These are phyloP conservation scores for Eledone cirrhosa DNA, from an alignment of 2,888 invertebrate genomes.

Conservation along the genomic window DNA sequence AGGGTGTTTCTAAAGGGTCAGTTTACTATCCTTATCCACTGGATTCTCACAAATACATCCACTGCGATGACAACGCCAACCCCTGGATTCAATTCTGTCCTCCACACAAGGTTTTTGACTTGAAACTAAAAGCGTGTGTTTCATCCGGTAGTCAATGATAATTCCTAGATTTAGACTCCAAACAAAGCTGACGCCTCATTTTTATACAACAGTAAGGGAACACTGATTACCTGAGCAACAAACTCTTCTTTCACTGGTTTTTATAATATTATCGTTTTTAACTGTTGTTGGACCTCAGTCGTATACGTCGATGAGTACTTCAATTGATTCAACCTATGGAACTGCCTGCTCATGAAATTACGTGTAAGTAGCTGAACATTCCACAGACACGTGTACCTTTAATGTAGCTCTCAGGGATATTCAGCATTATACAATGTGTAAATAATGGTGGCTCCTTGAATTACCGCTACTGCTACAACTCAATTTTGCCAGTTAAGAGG, in stretches of 20 bases:
- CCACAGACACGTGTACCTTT: too few species aligned
- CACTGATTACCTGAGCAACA: not conserved
- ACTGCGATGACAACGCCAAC: slow-evolving; percentile 34
- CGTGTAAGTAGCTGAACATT: too few species aligned
- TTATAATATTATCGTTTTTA: not conserved
- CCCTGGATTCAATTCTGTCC: slow-evolving; percentile 37
- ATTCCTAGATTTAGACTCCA: not conserved
- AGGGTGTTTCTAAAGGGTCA: slow-evolving; percentile 24
- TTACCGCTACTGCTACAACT: too few species aligned
- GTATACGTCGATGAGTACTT: too few species aligned
- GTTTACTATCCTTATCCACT: slow-evolving; percentile 34
- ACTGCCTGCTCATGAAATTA: too few species aligned
- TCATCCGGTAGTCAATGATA: not conserved
- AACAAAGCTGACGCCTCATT: not conserved
- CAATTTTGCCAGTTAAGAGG: too few species aligned
- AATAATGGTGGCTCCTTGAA: too few species aligned
- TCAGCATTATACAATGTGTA: too few species aligned
- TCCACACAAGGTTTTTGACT: slow-evolving; percentile 6
- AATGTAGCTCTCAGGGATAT: too few species aligned
- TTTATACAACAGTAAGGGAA: not conserved
- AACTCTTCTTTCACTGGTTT: not conserved
- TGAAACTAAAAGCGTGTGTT: not conserved
- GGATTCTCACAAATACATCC: slow-evolving; percentile 38
- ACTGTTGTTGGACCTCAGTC: too few species aligned
- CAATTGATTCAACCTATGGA: too few species aligned